Evolutionary conservation across 2,888 invertebrate species (phyloP), one percentile per base, ranked within the genome.

Genomic region (Quadroppia sp.): DNA sequence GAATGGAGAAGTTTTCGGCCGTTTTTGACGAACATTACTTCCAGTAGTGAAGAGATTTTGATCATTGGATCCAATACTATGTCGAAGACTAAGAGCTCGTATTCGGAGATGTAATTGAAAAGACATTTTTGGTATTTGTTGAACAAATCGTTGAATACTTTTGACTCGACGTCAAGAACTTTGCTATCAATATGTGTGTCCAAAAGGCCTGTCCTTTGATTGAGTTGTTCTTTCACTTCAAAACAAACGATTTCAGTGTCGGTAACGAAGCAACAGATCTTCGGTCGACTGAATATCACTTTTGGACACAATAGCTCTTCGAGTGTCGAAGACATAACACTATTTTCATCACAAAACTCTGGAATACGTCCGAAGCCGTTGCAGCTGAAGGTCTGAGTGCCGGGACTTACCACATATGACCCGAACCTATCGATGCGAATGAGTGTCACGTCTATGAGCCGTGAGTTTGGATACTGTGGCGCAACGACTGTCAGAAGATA

Each of bases 231-330:
- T 61, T 64, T 64, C 2, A 73, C 42, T 42, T 73, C 48, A 13
- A 73, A 28, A 28, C 61, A 73, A 30, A 73, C 64, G 30, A 73
- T 48, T 64, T 73, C 73, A 42, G 23, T 73, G 42, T 64, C 73
- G 28, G 73, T 73, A 45, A 40, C 25, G 42, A 73, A 73, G 4
- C 45, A 40, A 64, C 73, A 73, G 25, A 73, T 42, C 25, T 59
- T 61, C 20, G 42, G 42, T 25, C 32, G 17, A 64, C 28, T 61
- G 6, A 73, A 30, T 28, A 73, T 42, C 15, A 73, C 23, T 28
- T 64, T 64, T 11, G 73, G 73, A 42, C 61, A 36, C 40, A 73
- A 32, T 3, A 48, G 36, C 20, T 73, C 73, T 36, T 73, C 64
- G 28, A 42, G 67, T 64, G 15, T 48, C 23, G 25, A 7, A 17